phyloP scores from a whole-genome alignment of 2,113 vertebrate species.

The Regulus satrapa region DNA sequence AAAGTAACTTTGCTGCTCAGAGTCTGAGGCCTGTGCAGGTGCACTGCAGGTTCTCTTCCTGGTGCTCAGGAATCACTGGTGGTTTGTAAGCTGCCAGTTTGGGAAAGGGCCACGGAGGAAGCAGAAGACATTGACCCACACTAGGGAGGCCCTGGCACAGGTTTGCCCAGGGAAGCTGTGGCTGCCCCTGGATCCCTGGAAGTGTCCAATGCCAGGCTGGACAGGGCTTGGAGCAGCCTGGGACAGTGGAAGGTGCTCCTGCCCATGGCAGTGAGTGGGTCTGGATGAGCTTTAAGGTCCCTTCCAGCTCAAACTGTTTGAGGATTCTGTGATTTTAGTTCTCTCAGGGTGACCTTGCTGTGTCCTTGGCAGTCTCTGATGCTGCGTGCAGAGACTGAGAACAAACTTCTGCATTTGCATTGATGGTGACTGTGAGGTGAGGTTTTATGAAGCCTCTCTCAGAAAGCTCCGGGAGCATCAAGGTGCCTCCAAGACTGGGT shows the following conservation, averaged over 20 bases:
- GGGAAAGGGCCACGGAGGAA: neutral
- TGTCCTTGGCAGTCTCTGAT: slow-evolving; percentile 11
- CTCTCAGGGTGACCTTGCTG: neutral
- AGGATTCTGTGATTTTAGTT: neutral
- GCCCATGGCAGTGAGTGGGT: neutral
- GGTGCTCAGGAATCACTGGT: neutral
- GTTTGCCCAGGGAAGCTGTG: neutral
- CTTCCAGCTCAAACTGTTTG: neutral
- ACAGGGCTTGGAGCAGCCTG: neutral
- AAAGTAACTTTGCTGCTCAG: neutral
- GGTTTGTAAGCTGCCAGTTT: neutral
- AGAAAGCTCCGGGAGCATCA: neutral
- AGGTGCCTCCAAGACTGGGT: neutral
- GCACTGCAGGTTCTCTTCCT: neutral
- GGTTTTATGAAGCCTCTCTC: neutral
- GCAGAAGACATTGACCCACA: neutral
- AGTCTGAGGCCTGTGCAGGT: neutral
- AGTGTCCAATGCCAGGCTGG: neutral
- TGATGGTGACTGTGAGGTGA: neutral
- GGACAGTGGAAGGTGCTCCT: neutral
- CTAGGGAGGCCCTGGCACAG: neutral
- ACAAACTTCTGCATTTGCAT: neutral
- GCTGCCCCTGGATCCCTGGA: neutral
- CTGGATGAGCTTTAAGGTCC: neutral
- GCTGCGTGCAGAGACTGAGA: neutral